phyloP scores from a whole-genome alignment of 2,888 invertebrate species.

The Megalurothrips usitatus region DNA sequence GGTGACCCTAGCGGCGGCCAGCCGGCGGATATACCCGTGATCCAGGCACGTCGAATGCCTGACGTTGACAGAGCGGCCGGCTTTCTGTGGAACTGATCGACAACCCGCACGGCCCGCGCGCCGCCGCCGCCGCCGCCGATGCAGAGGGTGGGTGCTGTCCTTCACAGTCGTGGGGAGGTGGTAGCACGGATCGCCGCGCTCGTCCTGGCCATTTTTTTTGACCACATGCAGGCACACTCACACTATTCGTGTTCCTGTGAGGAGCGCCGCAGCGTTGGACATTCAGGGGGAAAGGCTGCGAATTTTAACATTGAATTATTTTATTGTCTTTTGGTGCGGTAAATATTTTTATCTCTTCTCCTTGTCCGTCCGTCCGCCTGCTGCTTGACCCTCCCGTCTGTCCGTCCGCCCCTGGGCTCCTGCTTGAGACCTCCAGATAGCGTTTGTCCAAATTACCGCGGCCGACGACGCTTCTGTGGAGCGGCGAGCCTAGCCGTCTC shows the following conservation, averaged over 20 bases:
- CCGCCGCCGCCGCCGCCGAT: neutral
- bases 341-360: neutral
- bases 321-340: too few relatives aligned
- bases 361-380: neutral
- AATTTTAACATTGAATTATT: too few relatives aligned
- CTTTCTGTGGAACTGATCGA: constrained; percentile 22
- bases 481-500: too few relatives aligned
- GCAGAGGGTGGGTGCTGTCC: neutral
- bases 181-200: neutral
- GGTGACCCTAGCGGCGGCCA: neutral
- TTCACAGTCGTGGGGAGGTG: neutral
- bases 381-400: neutral
- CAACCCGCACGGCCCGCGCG: neutral
- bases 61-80: constrained; percentile 13
- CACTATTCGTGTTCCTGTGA: too few relatives aligned
- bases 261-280: too few relatives aligned
- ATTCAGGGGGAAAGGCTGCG: too few relatives aligned
- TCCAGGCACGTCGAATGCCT: neutral
- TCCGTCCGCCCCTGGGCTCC: neutral
- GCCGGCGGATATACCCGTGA: neutral
- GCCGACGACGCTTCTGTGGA: neutral
- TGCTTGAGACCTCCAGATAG: neutral
- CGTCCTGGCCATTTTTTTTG: too few relatives aligned
- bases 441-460: constrained; percentile 1
- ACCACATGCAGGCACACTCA: too few relatives aligned